These are phyloP conservation scores for Rhagophthalmus giganteus DNA, from an alignment of 2,888 invertebrate species.

Conservation along the genomic window DNA sequence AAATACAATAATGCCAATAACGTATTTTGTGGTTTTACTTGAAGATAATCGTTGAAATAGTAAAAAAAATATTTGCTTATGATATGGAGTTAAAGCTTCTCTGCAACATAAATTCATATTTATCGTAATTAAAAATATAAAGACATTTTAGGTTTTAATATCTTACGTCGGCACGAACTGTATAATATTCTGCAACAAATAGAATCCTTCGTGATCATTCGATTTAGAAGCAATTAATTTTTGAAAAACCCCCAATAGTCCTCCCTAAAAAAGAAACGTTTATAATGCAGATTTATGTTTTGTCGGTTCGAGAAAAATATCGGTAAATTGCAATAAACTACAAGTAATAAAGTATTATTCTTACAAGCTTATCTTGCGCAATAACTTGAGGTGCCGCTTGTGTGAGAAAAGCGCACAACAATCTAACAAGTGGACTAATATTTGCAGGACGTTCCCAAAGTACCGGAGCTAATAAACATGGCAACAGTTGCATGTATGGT, in stretches of 20 bases:
- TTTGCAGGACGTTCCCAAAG: conserved; percentile 95
- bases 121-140: too few relatives aligned
- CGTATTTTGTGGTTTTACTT: conserved; percentile 94
- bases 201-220: conserved; percentile 96
- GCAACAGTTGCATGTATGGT: conserved; percentile 86
- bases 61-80: conserved; percentile 86
- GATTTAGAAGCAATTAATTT: conserved; percentile 93
- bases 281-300: too few relatives aligned
- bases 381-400: conserved; percentile 72
- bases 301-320: too few relatives aligned
- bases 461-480: conserved; percentile 84
- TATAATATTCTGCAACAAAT: conserved; percentile 83
- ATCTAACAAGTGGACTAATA: conserved; percentile 89
- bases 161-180: conserved; percentile 79
- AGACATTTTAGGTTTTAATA: background rate
- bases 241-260: conserved; percentile 92
- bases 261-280: conserved; percentile 63
- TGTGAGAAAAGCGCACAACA: conserved; percentile 84
- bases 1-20: conserved; percentile 88
- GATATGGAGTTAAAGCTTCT: conserved; percentile 71
- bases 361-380: conserved; percentile 71
- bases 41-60: conserved; percentile 92
- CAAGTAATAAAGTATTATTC: conserved; percentile 35
- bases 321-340: too few relatives aligned
- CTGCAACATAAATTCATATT: conserved; percentile 56